Percentiles rank a stretch among this genome's conserved stretches.
phyloP scores from a whole-genome alignment of 2,888 invertebrate genomes.

The Diadegma fenestrale region DNA sequence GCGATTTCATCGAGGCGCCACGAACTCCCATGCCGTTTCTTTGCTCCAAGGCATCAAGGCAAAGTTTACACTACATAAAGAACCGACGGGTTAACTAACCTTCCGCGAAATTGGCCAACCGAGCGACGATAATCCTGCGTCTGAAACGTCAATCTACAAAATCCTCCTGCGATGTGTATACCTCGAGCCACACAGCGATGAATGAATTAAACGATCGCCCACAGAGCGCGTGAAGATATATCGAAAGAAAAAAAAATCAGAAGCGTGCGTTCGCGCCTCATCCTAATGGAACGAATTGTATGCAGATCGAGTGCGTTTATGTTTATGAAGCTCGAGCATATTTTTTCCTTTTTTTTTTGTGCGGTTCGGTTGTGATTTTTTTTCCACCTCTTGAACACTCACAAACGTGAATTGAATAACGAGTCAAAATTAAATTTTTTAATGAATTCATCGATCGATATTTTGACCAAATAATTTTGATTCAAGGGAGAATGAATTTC shows the following conservation, averaged over 20 bases:
- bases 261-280: conserved; percentile 28
- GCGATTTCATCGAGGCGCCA: conserved; percentile 46
- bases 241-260: conserved; percentile 34
- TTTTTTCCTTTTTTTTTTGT: background rate
- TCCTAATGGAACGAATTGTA: background rate
- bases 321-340: background rate
- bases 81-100: conserved; percentile 68
- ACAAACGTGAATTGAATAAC: background rate
- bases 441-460: background rate
- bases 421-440: too few species aligned
- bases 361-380: too few species aligned
- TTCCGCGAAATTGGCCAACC: conserved; percentile 70
- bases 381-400: too few species aligned
- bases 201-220: conserved; percentile 66
- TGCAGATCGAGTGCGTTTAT: background rate
- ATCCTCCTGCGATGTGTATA: conserved; percentile 51
- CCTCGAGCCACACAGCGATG: conserved; percentile 27
- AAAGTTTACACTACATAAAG: conserved; percentile 53
- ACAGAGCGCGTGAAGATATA: conserved; percentile 25
- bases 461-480: background rate
- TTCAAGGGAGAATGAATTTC: background rate
- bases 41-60: conserved; percentile 54
- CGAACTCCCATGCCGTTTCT: conserved; percentile 62
- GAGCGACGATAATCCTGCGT: conserved; percentile 66
- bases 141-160: conserved; percentile 67